These are phyloP conservation scores for Mimas tiliae DNA, from an alignment of 2,888 invertebrate genomes.

Conservation along the genomic window DNA sequence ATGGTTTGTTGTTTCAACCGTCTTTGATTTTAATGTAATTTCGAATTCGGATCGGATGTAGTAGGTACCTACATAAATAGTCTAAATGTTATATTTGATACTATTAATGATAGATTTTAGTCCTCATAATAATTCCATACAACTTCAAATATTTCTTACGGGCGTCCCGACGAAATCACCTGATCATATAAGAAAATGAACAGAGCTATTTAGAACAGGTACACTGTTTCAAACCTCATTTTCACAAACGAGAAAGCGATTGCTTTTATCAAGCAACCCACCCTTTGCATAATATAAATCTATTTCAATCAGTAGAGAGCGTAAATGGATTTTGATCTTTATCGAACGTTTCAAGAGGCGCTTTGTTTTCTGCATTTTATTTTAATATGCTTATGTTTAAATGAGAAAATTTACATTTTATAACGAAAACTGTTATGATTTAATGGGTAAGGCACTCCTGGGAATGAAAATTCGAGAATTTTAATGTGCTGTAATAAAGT, in stretches of 20 bases:
- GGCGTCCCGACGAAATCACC: neutral
- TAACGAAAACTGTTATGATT: constrained; percentile 12
- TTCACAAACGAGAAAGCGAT: constrained; percentile 22
- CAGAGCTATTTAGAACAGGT: neutral
- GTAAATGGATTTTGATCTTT: constrained; percentile 25
- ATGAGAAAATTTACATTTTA: constrained; percentile 19
- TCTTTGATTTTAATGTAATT: no score
- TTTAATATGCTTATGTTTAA: constrained; percentile 10
- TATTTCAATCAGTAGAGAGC: constrained; percentile 24
- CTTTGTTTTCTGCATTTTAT: constrained; percentile 18
- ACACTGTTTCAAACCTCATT: constrained; percentile 2
- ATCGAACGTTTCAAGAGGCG: constrained; percentile 18
- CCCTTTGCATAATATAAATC: constrained; percentile 23
- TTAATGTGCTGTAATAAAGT: neutral
- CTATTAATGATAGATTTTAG: no score
- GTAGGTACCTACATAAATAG: no score
- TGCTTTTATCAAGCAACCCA: constrained; percentile 22
- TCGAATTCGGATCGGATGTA: no score
- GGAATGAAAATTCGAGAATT: constrained; percentile 9
- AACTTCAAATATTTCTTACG: neutral
- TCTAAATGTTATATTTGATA: no score
- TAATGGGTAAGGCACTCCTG: constrained; percentile 10
- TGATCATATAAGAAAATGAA: neutral
- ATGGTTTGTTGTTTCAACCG: no score
- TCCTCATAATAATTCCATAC: neutral